Percentiles rank a stretch among this genome's conserved stretches.
Evolutionary conservation across 2,113 vertebrate genomes (phyloP).

Genomic region (Xiphophorus hellerii): DNA sequence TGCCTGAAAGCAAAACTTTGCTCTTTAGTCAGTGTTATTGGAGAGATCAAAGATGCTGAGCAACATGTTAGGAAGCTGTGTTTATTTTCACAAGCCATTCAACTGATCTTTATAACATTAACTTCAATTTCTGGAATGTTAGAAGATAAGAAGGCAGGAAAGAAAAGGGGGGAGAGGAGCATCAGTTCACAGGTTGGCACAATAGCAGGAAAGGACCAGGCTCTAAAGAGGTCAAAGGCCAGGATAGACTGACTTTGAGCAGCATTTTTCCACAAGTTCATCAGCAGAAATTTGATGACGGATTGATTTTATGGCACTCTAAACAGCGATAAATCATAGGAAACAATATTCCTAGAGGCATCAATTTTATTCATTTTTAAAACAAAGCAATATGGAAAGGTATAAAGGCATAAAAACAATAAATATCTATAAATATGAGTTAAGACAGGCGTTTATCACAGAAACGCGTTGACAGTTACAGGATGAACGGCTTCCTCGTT

Average conservation of each 20-base stretch:
- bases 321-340: neutral
- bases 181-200: slow-evolving; percentile 31
- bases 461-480: slow-evolving; percentile 20
- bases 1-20: too few species aligned
- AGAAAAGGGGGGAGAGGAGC: neutral
- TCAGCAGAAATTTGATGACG: slow-evolving; percentile 57
- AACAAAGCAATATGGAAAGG: slow-evolving; percentile 17
- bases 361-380: neutral
- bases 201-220: slow-evolving; percentile 64
- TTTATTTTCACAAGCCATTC: slow-evolving; percentile 17
- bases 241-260: slow-evolving; percentile 15
- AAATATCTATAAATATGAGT: slow-evolving; percentile 63
- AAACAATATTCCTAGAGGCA: neutral
- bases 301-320: neutral
- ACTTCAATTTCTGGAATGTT: slow-evolving; percentile 27
- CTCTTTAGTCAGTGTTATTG: neutral
- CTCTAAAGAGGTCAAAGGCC: slow-evolving; percentile 41
- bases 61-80: neutral
- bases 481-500: neutral
- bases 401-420: slow-evolving; percentile 54
- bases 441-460: slow-evolving; percentile 44
- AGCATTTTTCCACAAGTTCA: slow-evolving; percentile 45
- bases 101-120: slow-evolving; percentile 3
- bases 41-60: neutral
- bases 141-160: slow-evolving; percentile 12